Evolutionary conservation across 2,113 vertebrate species (phyloP).

Genomic region (Hippoglossus stenolepis): DNA sequence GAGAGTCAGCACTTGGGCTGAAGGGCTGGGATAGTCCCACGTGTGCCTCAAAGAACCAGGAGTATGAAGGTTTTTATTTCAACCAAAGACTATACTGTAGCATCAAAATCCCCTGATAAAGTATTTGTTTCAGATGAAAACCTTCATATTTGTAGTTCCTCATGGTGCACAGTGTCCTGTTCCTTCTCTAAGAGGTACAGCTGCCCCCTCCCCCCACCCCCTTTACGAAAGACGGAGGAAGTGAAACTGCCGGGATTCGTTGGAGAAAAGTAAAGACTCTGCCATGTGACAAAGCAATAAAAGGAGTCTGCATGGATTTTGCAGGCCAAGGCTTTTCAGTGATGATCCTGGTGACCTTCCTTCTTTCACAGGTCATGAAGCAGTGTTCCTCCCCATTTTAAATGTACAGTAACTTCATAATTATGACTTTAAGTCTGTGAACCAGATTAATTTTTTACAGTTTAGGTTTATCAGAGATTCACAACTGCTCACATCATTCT

Average conservation of each 20-base stretch:
- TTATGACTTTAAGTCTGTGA: neutral
- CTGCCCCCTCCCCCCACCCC: too few species aligned
- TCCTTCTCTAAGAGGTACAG: constrained; percentile 32
- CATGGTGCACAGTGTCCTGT: constrained; percentile 11
- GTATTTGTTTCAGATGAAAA: constrained; percentile 20
- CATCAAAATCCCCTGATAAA: constrained; percentile 1
- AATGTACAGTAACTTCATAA: constrained; percentile 1
- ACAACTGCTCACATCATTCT: constrained; percentile 30
- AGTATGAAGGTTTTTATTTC: constrained; percentile 32
- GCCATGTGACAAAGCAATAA: constrained; percentile 9
- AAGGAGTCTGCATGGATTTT: constrained; percentile 15
- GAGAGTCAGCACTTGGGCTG: constrained; percentile 37
- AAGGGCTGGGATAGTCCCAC: constrained; percentile 19
- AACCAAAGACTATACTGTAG: neutral
- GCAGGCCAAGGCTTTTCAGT: constrained; percentile 10
- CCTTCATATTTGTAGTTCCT: constrained; percentile 7
- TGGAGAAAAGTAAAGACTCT: neutral
- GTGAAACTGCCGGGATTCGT: constrained; percentile 25
- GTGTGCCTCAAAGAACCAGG: constrained; percentile 25
- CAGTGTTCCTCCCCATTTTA: constrained; percentile 6
- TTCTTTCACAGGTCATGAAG: constrained; percentile 11
- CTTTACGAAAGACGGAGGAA: constrained; percentile 13
- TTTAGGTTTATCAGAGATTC: neutral
- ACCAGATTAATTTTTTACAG: constrained; percentile 1
- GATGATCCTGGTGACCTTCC: neutral